Evolutionary conservation across 2,113 vertebrate species (phyloP), one percentile per base, ranked within the genome.

Genomic region (Heterotilapia buettikoferi): DNA sequence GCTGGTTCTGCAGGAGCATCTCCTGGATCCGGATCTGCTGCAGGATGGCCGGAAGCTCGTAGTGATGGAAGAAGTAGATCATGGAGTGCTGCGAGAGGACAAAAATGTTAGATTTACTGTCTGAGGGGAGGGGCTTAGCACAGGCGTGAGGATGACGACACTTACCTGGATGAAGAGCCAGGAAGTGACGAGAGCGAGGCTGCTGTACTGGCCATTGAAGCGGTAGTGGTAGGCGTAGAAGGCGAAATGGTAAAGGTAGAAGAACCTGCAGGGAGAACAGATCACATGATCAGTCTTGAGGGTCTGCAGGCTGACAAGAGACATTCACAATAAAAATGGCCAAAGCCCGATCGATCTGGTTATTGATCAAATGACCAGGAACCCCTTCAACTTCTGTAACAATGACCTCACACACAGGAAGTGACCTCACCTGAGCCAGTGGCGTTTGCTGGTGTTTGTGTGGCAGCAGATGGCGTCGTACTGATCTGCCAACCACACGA

Each of bases 21-120:
- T 99, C 98, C 94, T 99, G 99, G 93, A 99, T 98, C 24, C 98
- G 92, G 93, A 99, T 97, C 96, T 99, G 98, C 94, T 99, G 98
- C 84, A 99, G 96, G 85, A 99, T 99, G 89, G 99, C 99, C 0
- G 99, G 99, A 80, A 99, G 96, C 96, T 99, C 99, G 0, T 99
- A 99, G 95, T 99, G 99, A 84, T 99, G 99, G 96, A 99, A 99
- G 89, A 99, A 99, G 92, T 99, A 99, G 93, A 99, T 98, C 99
- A 99, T 99, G 1, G 98, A 99, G 86, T 99, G 99, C 98, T 99
- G 85, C 0, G 2, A 13, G 47, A 7, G 82, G 47, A 21, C 4
- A 71, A 80, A 43, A 73, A 52, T 16, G 19, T 26, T 45, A 76
- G 24, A 21, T 21, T 47, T 50, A 76, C 24, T 12, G 24, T 33